These are phyloP conservation scores for Aramus guarauna DNA, from an alignment of 2,113 vertebrate genomes.

Conservation along the genomic window DNA sequence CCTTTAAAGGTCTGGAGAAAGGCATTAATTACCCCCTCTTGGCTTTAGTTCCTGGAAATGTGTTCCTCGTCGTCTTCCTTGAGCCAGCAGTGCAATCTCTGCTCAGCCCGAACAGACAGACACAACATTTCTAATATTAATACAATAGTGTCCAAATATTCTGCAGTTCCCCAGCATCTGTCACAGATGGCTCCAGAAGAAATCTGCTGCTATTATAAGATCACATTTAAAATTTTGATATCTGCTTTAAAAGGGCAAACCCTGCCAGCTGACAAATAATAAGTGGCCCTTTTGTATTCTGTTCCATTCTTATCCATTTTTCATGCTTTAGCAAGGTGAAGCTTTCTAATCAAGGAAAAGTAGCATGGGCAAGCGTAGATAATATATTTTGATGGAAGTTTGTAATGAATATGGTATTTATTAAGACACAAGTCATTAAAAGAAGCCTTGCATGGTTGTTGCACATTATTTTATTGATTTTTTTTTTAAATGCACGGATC, in stretches of 20 bases:
- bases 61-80: rapidly evolving
- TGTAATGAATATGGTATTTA: conserved; percentile 69
- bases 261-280: not conserved
- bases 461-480: conserved; percentile 65
- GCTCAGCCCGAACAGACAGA: not conserved
- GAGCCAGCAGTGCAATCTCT: rapidly evolving
- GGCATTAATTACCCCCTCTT: not conserved
- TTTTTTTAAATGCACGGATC: conserved; percentile 40
- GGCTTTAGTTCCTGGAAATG: rapidly evolving
- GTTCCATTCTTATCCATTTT: conserved; percentile 32
- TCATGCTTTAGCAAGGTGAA: conserved; percentile 61
- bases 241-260: conserved; percentile 23
- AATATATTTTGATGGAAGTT: conserved; percentile 56
- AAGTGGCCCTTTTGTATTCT: conserved; percentile 39
- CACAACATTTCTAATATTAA: not conserved
- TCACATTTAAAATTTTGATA: not conserved
- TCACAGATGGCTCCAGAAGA: not conserved
- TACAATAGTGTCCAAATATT: not conserved
- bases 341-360: conserved; percentile 63
- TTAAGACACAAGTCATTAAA: conserved; percentile 68
- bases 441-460: conserved; percentile 33
- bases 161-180: not conserved
- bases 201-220: not conserved
- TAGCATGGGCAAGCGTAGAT: conserved; percentile 37
- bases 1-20: not conserved